phyloP scores from a whole-genome alignment of 2,888 invertebrate species.

The Oeneis ivallda region DNA sequence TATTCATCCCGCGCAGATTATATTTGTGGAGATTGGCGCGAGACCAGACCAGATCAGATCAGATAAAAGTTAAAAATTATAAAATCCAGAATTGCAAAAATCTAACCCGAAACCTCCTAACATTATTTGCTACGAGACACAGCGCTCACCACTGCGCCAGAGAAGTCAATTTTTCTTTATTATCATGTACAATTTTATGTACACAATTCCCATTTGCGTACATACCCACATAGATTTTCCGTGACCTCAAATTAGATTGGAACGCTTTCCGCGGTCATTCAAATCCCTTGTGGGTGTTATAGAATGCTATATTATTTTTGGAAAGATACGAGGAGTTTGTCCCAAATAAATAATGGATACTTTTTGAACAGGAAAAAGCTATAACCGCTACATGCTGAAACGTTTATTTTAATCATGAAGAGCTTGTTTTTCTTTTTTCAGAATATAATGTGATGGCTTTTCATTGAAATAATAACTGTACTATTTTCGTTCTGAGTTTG shows the following conservation, averaged over 20 bases:
- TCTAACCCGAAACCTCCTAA: no score
- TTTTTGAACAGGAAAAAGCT: constrained; percentile 4
- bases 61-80: no score
- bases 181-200: constrained; percentile 1
- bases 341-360: constrained; percentile 26
- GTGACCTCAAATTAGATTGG: constrained; percentile 39
- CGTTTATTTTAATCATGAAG: neutral
- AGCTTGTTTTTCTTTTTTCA: no score
- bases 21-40: no score
- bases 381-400: neutral
- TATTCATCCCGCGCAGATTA: no score
- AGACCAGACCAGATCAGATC: no score
- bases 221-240: constrained; percentile 25
- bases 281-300: constrained; percentile 37
- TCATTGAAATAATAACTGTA: no score
- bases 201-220: constrained; percentile 10
- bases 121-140: no score
- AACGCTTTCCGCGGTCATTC: constrained; percentile 40
- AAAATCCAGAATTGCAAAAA: no score
- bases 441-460: no score
- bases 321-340: constrained; percentile 33
- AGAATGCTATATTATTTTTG: constrained; percentile 41
- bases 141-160: no score
- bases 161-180: neutral
- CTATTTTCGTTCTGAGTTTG: no score